These are phyloP conservation scores for Cololabis saira DNA, from an alignment of 2,113 vertebrate species.

Conservation along the genomic window DNA sequence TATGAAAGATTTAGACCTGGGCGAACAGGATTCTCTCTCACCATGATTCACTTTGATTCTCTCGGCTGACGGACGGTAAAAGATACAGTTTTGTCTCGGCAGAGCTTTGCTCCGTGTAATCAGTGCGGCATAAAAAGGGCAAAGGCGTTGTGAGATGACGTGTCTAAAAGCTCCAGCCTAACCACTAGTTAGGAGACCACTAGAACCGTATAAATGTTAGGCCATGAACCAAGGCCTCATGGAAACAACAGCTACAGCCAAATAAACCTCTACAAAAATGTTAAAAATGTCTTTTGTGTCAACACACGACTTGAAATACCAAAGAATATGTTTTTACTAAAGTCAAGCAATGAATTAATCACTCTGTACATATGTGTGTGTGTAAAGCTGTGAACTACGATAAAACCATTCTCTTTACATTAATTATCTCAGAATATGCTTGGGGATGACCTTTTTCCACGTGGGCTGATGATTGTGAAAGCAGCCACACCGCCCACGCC, in stretches of 20 bases:
- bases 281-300: neutral
- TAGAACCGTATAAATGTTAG: conserved; percentile 19
- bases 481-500: conserved; percentile 62
- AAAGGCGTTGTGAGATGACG: neutral
- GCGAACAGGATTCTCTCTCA: conserved; percentile 1
- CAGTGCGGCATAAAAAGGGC: conserved; percentile 12
- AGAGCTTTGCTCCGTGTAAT: conserved; percentile 15
- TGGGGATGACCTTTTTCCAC: conserved; percentile 70
- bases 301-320: conserved; percentile 17
- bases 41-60: conserved; percentile 15
- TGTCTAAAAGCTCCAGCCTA: neutral
- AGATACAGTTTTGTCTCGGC: conserved; percentile 23
- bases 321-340: conserved; percentile 14
- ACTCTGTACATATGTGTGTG: neutral
- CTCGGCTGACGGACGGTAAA: neutral
- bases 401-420: conserved; percentile 9
- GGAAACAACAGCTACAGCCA: conserved; percentile 12
- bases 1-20: conserved; percentile 6
- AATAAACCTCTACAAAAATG: conserved; percentile 17
- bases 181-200: too few species aligned
- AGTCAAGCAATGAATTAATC: neutral
- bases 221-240: conserved; percentile 13
- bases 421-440: conserved; percentile 35
- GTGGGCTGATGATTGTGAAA: conserved; percentile 65
- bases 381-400: conserved; percentile 21